Base-by-base conservation (phyloP, 2,797 vertebrate species). In the Molossus molossus region DNA sequence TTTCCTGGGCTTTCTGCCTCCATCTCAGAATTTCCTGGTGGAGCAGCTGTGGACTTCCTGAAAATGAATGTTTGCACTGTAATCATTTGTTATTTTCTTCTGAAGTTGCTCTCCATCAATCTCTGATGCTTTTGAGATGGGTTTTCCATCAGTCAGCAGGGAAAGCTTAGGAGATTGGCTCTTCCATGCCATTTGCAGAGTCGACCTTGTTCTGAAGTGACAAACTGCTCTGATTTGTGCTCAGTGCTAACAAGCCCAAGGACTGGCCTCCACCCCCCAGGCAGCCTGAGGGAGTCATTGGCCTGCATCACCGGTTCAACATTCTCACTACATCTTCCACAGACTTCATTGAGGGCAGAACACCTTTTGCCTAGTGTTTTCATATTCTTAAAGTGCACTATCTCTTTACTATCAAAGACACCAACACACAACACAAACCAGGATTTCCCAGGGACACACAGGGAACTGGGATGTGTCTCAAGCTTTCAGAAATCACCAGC, bases 181-280 rank as follows among this genome's bases (percentile, higher is more conserved):
- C 6, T 33, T 29, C 12, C 0, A 2, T 18, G 2, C 17, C 6
- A 48, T 23, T 18, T 13, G 23, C 60, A 62, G 48, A 6, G 3
- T 6, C 8, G 0, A 0, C 45, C 0, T 1, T 0, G 45, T 55
- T 62, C 75, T 17, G 4, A 5, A 9, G 33, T 0, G 1, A 29
- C 3, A 27, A 11, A 4, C n/a, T 17, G 9, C 50, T 65, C 33
- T 3, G 45, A 2, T 55, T 2, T 18, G 6, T 10, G 0, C 37
- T 45, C 10, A 20, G 15, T 5, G 10, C 29, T 0, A 0, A 33
- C 40, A 29, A 23, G 57, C 73, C 40, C 25, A 5, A 64, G 80
- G 14, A 10, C 29, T 3, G 33, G 33, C 45, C 29, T 25, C 14
- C 18, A 3, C 1, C 1, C 1, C 1, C 0, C 9, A 27, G 81